Percentiles rank a stretch among this genome's conserved stretches.
phyloP scores from a whole-genome alignment of 2,888 invertebrate species.

The Dasysyrphus albostriatus region DNA sequence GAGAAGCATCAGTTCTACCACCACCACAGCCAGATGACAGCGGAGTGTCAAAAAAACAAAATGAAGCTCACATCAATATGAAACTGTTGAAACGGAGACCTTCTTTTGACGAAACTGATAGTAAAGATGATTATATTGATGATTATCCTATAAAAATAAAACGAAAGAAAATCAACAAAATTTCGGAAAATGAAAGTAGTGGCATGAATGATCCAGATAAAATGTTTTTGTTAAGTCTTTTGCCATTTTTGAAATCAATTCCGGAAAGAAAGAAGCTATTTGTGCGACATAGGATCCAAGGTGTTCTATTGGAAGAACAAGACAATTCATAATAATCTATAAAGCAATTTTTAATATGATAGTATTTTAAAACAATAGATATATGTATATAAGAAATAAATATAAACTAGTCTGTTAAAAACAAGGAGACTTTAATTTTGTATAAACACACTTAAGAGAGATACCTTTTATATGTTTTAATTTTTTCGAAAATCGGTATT shows the following conservation, averaged over 20 bases:
- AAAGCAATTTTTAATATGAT: neutral
- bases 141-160: neutral
- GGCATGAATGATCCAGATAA: neutral
- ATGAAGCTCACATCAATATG: too few species aligned
- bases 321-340: neutral
- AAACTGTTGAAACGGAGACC: neutral
- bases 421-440: too few species aligned
- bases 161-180: neutral
- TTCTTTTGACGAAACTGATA: neutral
- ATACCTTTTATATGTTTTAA: too few species aligned
- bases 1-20: neutral
- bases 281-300: slow-evolving; percentile 8
- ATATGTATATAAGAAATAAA: too few species aligned
- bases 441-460: too few species aligned
- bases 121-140: neutral
- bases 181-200: neutral
- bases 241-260: neutral
- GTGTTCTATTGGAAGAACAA: slow-evolving; percentile 10
- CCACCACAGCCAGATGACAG: neutral
- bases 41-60: neutral
- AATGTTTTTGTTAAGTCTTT: slow-evolving; percentile 24
- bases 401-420: too few species aligned
- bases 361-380: neutral
- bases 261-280: neutral
- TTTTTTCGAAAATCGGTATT: too few species aligned